phyloP scores from a whole-genome alignment of 2,888 invertebrate species.

The Agonopterix arenella region DNA sequence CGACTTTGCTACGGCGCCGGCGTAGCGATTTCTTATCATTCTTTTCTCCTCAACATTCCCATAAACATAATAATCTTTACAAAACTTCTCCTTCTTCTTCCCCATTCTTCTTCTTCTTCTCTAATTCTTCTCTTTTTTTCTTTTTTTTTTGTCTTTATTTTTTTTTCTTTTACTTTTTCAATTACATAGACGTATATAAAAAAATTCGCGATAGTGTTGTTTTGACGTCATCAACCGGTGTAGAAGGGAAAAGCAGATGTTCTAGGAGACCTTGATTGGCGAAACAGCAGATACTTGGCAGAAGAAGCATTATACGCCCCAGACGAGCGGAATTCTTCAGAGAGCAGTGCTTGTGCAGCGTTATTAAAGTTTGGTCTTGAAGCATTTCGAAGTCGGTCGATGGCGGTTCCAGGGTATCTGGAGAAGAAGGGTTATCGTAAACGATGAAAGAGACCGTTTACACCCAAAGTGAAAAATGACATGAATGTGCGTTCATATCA shows the following conservation, averaged over 20 bases:
- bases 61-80: too few relatives aligned
- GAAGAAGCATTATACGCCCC: conserved; percentile 83
- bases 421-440: conserved; percentile 12
- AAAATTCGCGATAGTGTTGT: conserved; percentile 46
- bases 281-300: conserved; percentile 79
- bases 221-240: conserved; percentile 51
- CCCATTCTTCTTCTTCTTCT: too few relatives aligned
- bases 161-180: too few relatives aligned
- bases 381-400: conserved; percentile 77
- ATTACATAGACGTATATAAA: conserved; percentile 35
- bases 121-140: too few relatives aligned
- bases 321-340: conserved; percentile 76
- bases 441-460: not conserved
- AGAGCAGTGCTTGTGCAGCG: conserved; percentile 84
- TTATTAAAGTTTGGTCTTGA: conserved; percentile 88
- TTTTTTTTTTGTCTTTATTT: too few relatives aligned
- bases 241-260: conserved; percentile 87
- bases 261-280: conserved; percentile 56
- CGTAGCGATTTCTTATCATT: too few relatives aligned
- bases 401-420: conserved; percentile 36
- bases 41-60: too few relatives aligned
- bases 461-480: not conserved
- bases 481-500: not conserved
- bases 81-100: too few relatives aligned
- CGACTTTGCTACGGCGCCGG: too few relatives aligned